Percentiles rank a stretch among this genome's conserved stretches.
Evolutionary conservation across 2,797 vertebrate species (phyloP).

Genomic region (Loriculus beryllinus): DNA sequence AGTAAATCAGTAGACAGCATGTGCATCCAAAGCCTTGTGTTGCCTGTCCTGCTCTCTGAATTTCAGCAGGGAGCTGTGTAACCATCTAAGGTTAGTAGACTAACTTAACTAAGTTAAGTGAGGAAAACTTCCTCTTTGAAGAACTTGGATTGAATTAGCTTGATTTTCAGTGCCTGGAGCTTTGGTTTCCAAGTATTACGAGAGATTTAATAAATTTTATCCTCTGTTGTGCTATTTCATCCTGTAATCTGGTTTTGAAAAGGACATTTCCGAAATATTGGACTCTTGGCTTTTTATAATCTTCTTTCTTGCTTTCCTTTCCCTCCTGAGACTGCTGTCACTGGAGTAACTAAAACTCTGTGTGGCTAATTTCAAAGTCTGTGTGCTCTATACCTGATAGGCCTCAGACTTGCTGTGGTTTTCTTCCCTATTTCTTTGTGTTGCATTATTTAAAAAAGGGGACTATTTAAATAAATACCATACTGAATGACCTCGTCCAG

Average conservation of each 20-base stretch:
- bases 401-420: not conserved
- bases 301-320: not conserved
- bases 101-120: not conserved
- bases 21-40: not conserved
- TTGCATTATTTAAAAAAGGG: not conserved
- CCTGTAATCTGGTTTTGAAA: not conserved
- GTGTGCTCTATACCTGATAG: not conserved
- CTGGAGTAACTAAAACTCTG: not conserved
- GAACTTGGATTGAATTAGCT: not conserved
- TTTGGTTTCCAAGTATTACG: not conserved
- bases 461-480: not conserved
- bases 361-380: not conserved
- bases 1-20: fast-evolving
- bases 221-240: not conserved
- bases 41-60: not conserved
- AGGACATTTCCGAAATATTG: not conserved
- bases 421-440: not conserved
- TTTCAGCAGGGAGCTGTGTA: not conserved
- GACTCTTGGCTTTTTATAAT: not conserved
- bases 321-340: not conserved
- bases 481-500: not conserved
- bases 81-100: not conserved
- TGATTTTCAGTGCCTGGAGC: not conserved
- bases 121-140: not conserved
- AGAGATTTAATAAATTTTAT: not conserved